A percentile compares a stretch with the other conserved stretches of the same genome.
phyloP scores from a whole-genome alignment of 2,113 vertebrate genomes.

The Taurulus bubalis region DNA sequence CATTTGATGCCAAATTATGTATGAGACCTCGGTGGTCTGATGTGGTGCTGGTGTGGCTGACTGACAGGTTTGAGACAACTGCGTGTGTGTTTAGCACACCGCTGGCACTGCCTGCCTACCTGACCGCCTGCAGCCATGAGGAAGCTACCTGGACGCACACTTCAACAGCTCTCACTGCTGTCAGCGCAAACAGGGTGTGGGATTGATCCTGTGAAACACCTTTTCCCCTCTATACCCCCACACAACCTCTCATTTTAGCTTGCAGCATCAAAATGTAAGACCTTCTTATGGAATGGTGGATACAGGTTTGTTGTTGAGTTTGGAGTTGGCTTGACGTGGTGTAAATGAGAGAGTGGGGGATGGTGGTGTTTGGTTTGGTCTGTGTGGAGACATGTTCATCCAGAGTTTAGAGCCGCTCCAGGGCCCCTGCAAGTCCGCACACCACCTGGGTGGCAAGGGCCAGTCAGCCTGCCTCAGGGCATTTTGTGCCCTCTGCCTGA shows the following conservation, averaged over 20 bases:
- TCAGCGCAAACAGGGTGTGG: slow-evolving; percentile 63
- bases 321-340: slow-evolving; percentile 75
- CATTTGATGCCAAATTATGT: slow-evolving; percentile 81
- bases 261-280: slow-evolving; percentile 70
- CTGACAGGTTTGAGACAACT: slow-evolving; percentile 72
- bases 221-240: slow-evolving; percentile 30
- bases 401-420: slow-evolving; percentile 65
- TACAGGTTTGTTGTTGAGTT: slow-evolving; percentile 65
- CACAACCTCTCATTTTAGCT: slow-evolving; percentile 58
- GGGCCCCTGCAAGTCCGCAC: slow-evolving; percentile 70
- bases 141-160: slow-evolving; percentile 65
- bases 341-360: slow-evolving; percentile 80
- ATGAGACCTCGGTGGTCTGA: slow-evolving; percentile 72
- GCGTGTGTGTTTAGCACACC: slow-evolving; percentile 73
- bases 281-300: slow-evolving; percentile 62
- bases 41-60: slow-evolving; percentile 54
- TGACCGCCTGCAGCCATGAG: slow-evolving; percentile 75
- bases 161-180: slow-evolving; percentile 68
- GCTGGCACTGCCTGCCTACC: slow-evolving; percentile 64
- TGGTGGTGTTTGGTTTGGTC: slow-evolving; percentile 67
- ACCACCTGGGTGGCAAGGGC: slow-evolving; percentile 82
- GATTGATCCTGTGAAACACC: slow-evolving; percentile 63
- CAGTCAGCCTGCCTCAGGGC: slow-evolving; percentile 85
- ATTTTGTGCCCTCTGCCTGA: slow-evolving; percentile 76
- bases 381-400: slow-evolving; percentile 85